These are phyloP conservation scores for Beris morrisii DNA, from an alignment of 2,888 invertebrate genomes.

Conservation along the genomic window DNA sequence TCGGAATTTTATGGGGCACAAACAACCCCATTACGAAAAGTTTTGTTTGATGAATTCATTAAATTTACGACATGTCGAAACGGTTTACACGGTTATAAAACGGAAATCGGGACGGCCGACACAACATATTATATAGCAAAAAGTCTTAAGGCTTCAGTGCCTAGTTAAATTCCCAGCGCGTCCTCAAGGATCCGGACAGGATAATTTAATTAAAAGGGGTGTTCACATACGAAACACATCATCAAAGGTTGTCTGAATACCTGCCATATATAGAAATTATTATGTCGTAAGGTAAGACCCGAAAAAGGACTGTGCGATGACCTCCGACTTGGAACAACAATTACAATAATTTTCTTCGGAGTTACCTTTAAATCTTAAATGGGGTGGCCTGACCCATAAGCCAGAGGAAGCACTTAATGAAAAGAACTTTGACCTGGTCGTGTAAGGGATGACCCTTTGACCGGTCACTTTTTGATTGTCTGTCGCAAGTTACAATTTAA, in stretches of 20 bases:
- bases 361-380: not conserved
- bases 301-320: no score
- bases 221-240: constrained; percentile 10
- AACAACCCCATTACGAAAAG: constrained; percentile 24
- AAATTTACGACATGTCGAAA: constrained; percentile 39
- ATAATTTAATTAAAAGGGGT: constrained; percentile 31
- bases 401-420: constrained; percentile 1
- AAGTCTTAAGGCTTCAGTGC: constrained; percentile 14
- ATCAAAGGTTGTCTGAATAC: not conserved
- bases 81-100: constrained; percentile 30
- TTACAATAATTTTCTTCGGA: not conserved
- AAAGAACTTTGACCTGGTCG: constrained; percentile 34
- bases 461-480: constrained; percentile 33
- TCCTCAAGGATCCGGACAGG: constrained; percentile 17
- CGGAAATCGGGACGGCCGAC: constrained; percentile 7
- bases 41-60: constrained; percentile 37
- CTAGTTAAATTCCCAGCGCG: constrained; percentile 2
- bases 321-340: not conserved
- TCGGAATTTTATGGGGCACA: constrained; percentile 22
- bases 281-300: not conserved
- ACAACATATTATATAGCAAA: not conserved
- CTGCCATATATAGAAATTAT: not conserved
- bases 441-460: constrained; percentile 32
- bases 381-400: constrained; percentile 17
- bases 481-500: constrained; percentile 31